Percentiles rank a stretch among this genome's conserved stretches.
These are phyloP conservation scores for Saccostrea echinata DNA, from an alignment of 1,140 invertebrate species.

Conservation along the genomic window DNA sequence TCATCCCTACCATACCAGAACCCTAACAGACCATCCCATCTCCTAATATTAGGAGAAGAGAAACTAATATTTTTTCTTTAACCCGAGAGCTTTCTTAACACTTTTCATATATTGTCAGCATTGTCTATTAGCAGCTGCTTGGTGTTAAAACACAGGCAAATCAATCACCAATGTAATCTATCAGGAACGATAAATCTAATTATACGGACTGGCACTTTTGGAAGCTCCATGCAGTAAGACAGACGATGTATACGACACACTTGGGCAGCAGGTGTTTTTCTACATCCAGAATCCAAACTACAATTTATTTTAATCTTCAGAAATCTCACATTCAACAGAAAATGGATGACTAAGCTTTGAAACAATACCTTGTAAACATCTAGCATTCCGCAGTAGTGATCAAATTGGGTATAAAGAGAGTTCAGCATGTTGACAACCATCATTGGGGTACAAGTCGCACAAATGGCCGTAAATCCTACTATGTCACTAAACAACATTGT, in stretches of 20 bases:
- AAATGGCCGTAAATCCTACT: conserved; percentile 94
- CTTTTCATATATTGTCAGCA: conserved; percentile 6
- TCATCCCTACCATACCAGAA: too few species aligned
- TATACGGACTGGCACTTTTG: neutral
- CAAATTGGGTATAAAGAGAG: conserved; percentile 94
- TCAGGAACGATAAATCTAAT: conserved; percentile 21
- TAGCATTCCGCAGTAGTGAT: conserved; percentile 90
- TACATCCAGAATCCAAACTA: neutral
- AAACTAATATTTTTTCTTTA: neutral
- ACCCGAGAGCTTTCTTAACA: neutral
- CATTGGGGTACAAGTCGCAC: conserved; percentile 72
- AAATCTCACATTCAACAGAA: neutral
- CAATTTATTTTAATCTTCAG: neutral
- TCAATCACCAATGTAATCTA: conserved; percentile 21
- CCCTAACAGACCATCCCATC: too few species aligned
- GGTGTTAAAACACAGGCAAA: conserved; percentile 22
- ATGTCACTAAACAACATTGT: conserved; percentile 97
- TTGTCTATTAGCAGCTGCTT: conserved; percentile 4
- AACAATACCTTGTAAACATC: conserved; percentile 93
- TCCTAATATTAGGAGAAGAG: neutral
- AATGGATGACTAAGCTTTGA: neutral
- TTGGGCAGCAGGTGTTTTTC: neutral
- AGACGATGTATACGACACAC: neutral
- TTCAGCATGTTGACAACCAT: conserved; percentile 94
- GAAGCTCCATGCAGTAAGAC: neutral